Conservation (phyloP, 2,113 vertebrate genomes). For the Chionomys nivalis region DNA sequence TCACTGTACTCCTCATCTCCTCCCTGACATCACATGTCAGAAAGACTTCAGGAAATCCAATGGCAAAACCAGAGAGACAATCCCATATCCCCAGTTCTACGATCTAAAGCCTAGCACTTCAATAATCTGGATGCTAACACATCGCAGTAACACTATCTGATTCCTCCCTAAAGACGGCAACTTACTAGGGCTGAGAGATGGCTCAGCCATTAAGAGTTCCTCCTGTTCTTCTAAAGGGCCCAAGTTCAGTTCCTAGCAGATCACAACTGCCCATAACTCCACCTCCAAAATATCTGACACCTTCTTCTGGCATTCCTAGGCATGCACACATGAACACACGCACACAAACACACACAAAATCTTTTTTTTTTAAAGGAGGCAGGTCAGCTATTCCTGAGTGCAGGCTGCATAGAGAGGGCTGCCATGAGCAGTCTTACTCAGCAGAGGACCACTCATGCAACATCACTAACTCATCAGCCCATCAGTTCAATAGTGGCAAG, state of each 20-base stretch:
- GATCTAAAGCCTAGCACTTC: not conserved
- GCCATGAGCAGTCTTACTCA: not conserved
- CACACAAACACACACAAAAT: not conserved
- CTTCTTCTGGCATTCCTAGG: not conserved
- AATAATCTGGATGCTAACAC: not conserved
- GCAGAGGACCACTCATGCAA: not conserved
- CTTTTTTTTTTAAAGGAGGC: not conserved
- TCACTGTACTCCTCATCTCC: not conserved
- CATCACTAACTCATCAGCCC: not conserved
- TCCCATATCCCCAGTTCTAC: not conserved
- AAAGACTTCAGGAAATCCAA: not conserved
- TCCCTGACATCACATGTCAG: not conserved
- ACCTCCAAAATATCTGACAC: not conserved
- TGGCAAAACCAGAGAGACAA: not conserved
- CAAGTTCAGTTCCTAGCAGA: not conserved
- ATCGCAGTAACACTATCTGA: not conserved
- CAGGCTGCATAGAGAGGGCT: not conserved
- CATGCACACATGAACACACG: not conserved
- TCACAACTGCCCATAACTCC: not conserved
- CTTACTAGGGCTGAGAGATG: not conserved
- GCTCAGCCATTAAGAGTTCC: not conserved
- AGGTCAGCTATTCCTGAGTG: not conserved
- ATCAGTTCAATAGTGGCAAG: not conserved
- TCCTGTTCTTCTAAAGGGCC: not conserved
- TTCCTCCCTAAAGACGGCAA: not conserved